A percentile compares a stretch with the other conserved stretches of the same genome.
These are phyloP conservation scores for Sebastolobus altivelis DNA, from an alignment of 2,797 vertebrate genomes.

Conservation along the genomic window DNA sequence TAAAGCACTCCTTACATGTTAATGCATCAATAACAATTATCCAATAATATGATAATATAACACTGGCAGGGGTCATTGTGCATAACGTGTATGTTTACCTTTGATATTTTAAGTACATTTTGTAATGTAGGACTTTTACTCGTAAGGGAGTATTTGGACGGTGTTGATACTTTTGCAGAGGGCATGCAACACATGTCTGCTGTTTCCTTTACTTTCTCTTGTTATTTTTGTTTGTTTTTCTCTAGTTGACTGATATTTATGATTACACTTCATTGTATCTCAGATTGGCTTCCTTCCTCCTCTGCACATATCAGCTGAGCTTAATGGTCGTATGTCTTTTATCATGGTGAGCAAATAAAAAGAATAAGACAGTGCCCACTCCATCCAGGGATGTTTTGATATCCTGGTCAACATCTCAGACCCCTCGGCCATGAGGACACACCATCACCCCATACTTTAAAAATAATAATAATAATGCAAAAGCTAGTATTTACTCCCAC, in stretches of 20 bases:
- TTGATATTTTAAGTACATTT: background rate
- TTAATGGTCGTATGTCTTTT: background rate
- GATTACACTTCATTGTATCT: background rate
- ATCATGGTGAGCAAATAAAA: background rate
- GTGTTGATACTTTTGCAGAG: background rate
- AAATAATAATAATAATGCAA: constrained; percentile 15
- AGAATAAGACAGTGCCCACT: background rate
- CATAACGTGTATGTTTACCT: no score
- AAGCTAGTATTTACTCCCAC: constrained; percentile 26
- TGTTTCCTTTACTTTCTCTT: background rate
- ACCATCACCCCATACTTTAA: background rate
- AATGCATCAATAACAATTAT: background rate
- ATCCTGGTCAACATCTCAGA: background rate
- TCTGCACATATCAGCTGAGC: no score
- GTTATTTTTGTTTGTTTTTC: background rate
- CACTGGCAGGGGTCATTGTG: background rate
- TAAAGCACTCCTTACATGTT: background rate
- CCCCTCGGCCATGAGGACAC: background rate
- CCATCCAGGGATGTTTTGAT: constrained; percentile 7
- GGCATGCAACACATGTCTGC: background rate
- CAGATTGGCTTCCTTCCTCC: background rate
- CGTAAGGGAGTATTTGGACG: background rate
- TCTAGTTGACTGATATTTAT: background rate
- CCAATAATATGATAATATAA: background rate
- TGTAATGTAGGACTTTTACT: background rate